Evolutionary conservation across 2,113 vertebrate species (phyloP), one percentile per base, ranked within the genome.

Genomic region (Pangasianodon gigas): DNA sequence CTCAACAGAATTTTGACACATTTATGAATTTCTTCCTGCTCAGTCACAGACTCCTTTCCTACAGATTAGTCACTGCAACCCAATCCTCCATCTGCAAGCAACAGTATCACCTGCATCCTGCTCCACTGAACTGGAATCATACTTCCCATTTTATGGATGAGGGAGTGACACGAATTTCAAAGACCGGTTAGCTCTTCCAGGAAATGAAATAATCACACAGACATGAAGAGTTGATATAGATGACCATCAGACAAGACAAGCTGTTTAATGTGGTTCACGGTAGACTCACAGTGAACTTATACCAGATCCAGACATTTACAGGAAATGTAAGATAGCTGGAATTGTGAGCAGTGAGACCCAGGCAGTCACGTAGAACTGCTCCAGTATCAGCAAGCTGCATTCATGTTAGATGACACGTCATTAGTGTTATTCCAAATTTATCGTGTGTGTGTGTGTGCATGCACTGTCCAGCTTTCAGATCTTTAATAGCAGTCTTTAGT

Each of bases 101-200:
- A 88, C 87, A 54, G 79, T 69, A 83, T 88, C 79, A 82, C 87
- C 87, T 54, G 79, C n/a, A 83, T 52, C 46, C 79, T 54, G 79
- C 79, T 82, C 79, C 87, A 82, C 46, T 83, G 62, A 88, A 88
- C 87, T 82, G 87, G 87, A 88, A 82, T 88, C 79, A 41, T 19
- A 13, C 77, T 67, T 88, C 77, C 60, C 32, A 88, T 82, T 88
- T 69, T 37, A n/a, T 54, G 87, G 44, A 81, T 19, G n/a, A 65
- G 16, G n/a, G 29, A 88, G 41, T 32, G 87, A 52, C 77, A 82
- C 8, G 13, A 46, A 54, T 46, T 87, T 52, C 9, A 88, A 82
- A 82, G 29, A 88, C 58, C 32, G 19, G 46, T 54, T 32, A 54
- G 77, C 37, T 88, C 74, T 88, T 67, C 8, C n/a, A 60, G 54